Evolutionary conservation across 92 coral and sea anemone species (phyloP).

Genomic region (Porites rus): DNA sequence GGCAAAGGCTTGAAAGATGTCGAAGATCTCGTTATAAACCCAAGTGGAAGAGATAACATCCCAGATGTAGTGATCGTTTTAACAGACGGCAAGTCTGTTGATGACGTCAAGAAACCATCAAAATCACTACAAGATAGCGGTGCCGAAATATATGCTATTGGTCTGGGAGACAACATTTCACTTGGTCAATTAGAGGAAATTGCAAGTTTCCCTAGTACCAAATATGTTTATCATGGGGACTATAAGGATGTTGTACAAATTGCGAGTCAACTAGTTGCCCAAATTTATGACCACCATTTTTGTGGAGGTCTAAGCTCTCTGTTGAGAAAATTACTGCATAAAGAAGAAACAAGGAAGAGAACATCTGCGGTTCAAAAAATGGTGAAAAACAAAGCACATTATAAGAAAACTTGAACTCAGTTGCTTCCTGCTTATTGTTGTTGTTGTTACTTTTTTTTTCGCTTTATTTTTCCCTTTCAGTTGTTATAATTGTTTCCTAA

Average conservation of each 20-base stretch:
- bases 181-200: conserved; percentile 52
- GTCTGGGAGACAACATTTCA: conserved; percentile 41
- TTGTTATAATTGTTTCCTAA: too few species aligned
- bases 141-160: conserved; percentile 57
- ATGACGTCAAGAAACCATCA: conserved; percentile 35
- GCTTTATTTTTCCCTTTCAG: background rate
- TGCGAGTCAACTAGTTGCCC: conserved; percentile 50
- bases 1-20: conserved; percentile 66
- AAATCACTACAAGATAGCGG: conserved; percentile 50
- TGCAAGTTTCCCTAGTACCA: conserved; percentile 64
- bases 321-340: conserved; percentile 14
- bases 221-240: conserved; percentile 43
- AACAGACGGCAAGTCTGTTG: conserved; percentile 47
- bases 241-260: conserved; percentile 46
- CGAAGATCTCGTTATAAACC: conserved; percentile 59
- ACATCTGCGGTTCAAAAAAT: background rate
- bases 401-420: too few species aligned
- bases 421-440: background rate
- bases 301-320: conserved; percentile 41
- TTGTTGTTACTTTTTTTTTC: background rate
- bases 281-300: conserved; percentile 57
- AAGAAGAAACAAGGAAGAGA: conserved; percentile 5
- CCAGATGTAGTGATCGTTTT: conserved; percentile 58
- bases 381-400: background rate
- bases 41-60: conserved; percentile 47